Percentiles rank a stretch among this genome's conserved stretches.
These are phyloP conservation scores for Drosophila prostipennis DNA, from an alignment of 2,888 invertebrate genomes.

Conservation along the genomic window DNA sequence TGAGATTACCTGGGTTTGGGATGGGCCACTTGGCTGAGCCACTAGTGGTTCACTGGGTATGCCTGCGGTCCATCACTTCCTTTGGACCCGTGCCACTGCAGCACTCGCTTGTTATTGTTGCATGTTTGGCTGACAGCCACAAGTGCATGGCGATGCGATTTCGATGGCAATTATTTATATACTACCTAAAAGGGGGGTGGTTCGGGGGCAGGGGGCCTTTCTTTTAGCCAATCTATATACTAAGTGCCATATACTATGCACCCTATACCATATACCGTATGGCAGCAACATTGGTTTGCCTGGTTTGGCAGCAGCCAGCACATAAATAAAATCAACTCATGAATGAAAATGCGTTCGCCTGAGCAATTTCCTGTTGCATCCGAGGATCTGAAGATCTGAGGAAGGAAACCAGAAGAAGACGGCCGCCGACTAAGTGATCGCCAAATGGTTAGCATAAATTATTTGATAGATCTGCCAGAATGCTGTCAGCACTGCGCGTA, in stretches of 20 bases:
- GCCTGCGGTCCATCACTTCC: not conserved
- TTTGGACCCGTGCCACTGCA: not conserved
- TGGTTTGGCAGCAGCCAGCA: conserved; percentile 33
- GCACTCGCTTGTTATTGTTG: conserved; percentile 42
- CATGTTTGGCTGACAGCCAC: conserved; percentile 76
- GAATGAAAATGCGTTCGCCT: conserved; percentile 77
- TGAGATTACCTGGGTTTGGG: too few species aligned
- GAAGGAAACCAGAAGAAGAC: not conserved
- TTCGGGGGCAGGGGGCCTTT: not conserved
- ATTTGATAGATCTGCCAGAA: conserved; percentile 49
- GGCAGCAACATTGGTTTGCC: conserved; percentile 1
- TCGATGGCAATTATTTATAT: conserved; percentile 37
- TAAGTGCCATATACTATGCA: not conserved
- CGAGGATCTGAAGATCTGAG: not conserved
- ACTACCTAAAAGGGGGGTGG: not conserved
- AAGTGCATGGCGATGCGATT: conserved; percentile 58
- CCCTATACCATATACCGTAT: not conserved
- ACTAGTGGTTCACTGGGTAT: conserved; percentile 1
- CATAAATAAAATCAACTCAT: conserved; percentile 76
- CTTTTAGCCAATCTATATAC: not conserved
- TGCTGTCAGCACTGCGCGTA: conserved; percentile 47
- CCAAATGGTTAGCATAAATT: conserved; percentile 63
- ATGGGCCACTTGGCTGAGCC: not conserved
- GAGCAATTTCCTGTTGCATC: conserved; percentile 70
- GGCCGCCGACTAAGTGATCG: conserved; percentile 6